phyloP scores from a whole-genome alignment of 2,113 vertebrate genomes.

The Cryptomyrus ogoouensis region DNA sequence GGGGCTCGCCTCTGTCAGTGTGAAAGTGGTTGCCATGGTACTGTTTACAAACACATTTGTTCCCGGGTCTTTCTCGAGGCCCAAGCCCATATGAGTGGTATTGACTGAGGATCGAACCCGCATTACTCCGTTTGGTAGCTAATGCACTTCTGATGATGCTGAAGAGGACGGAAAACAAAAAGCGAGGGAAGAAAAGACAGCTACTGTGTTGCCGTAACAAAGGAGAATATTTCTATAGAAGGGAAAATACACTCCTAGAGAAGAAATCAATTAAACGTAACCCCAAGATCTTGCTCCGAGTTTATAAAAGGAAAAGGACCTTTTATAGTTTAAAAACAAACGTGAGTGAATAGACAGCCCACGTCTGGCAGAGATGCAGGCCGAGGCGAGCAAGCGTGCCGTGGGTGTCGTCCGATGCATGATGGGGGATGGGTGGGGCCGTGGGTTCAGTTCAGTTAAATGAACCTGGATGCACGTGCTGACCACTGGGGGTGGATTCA shows the following conservation, averaged over 20 bases:
- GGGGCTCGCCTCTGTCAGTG: constrained; percentile 27
- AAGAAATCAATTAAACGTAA: constrained; percentile 23
- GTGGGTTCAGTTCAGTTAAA: not conserved
- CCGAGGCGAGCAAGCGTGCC: not conserved
- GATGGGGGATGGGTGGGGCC: not conserved
- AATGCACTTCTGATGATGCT: constrained; percentile 48
- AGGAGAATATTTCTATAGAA: constrained; percentile 33
- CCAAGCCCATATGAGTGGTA: constrained; percentile 41
- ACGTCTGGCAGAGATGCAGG: not conserved
- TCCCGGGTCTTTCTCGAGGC: constrained; percentile 32
- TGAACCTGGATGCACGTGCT: not conserved
- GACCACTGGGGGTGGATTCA: not conserved
- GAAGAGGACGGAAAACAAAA: constrained; percentile 30
- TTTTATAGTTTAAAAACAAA: constrained; percentile 9
- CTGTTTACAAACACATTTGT: constrained; percentile 46
- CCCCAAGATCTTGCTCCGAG: not conserved
- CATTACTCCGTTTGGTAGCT: constrained; percentile 50
- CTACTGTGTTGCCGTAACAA: constrained; percentile 17
- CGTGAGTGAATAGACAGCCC: not conserved
- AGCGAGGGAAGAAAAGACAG: constrained; percentile 17
- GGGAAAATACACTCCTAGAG: constrained; percentile 16
- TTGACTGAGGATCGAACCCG: constrained; percentile 46
- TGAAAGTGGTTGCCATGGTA: constrained; percentile 39
- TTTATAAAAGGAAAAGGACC: constrained; percentile 17
- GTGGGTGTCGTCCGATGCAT: not conserved